Evolutionary conservation across 2,888 invertebrate genomes (phyloP), one percentile per base, ranked within the genome.

Genomic region (Trisateles emortualis): DNA sequence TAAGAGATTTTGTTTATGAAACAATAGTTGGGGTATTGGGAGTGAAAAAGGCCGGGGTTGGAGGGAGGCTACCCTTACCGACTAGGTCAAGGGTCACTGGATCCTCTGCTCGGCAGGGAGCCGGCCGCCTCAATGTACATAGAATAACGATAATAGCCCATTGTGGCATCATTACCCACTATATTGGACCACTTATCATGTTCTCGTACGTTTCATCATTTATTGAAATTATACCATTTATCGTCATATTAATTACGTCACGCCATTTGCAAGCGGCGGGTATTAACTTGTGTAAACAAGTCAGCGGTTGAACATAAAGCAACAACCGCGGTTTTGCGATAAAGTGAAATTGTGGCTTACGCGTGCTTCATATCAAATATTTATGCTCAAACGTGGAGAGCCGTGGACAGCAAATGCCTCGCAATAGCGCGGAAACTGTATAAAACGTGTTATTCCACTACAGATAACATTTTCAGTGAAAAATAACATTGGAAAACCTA

Each of bases 31-130:
- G 69, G 64, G 58, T 55, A 52, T 46, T 44, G 69, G 74, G 73
- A 65, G 76, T 55, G 66, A 67, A 74, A 63, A 68, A 68, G 16
- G 65, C 51, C 32, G 68, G 60, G 61, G 53, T 41, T 13, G 58
- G 62, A 61, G 61, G 74, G 72, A 51, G 64, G 48, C 65, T 66
- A 63, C 73, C 74, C 75, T 67, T 68, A 59, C 68, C 53, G 74
- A 81, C 74, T 78, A 72, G 86, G 85, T 86, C 86, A 86, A 85
- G 84, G 84, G 84, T 84, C 84, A 80, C 68, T 73, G 80, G 72
- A 75, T 78, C 74, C 72, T 73, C 72, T 59, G 65, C 60, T 56
- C 68, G 66, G 59, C 65, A 64, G 67, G 63, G 64, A 59, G 48
- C 38, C 47, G 41, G 54, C 49, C 67, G 72, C 73, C 74, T 73